Conservation (phyloP, 2,888 invertebrate species). For the Deilephila elpenor region DNA sequence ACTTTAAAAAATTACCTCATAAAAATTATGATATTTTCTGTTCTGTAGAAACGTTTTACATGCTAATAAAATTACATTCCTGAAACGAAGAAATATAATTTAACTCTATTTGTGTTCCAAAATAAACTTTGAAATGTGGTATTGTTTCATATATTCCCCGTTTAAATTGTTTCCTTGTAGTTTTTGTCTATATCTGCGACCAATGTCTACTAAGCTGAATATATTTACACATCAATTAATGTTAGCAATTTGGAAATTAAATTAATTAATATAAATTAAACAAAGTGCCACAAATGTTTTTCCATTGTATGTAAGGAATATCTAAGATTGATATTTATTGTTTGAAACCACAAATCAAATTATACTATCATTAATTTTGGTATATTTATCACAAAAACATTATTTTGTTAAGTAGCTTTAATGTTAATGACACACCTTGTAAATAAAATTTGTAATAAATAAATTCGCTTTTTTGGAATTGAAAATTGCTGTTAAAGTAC, state of each 20-base stretch:
- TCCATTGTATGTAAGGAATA: not conserved
- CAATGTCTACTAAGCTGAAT: not conserved
- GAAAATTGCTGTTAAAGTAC: not conserved
- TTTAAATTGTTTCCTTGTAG: not conserved
- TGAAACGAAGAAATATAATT: too few relatives aligned
- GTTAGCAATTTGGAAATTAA: not conserved
- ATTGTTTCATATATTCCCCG: not conserved
- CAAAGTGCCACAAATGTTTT: conserved; percentile 5
- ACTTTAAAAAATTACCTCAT: too few relatives aligned
- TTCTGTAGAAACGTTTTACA: too few relatives aligned
- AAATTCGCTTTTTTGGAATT: not conserved
- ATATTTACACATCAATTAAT: not conserved
- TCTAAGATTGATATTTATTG: not conserved
- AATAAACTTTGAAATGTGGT: not conserved
- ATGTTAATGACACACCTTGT: not conserved
- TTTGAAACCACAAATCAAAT: not conserved
- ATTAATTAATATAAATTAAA: too few relatives aligned
- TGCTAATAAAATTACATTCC: not conserved
- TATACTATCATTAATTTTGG: not conserved
- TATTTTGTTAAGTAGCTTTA: not conserved
- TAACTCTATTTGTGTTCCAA: not conserved
- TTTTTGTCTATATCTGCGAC: conserved; percentile 2
- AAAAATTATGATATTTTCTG: too few relatives aligned
- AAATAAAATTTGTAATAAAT: not conserved
- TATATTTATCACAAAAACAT: not conserved